Evolutionary conservation across 2,797 vertebrate species (phyloP), one percentile per base, ranked within the genome.

Genomic region (Sebastolobus alascanus): DNA sequence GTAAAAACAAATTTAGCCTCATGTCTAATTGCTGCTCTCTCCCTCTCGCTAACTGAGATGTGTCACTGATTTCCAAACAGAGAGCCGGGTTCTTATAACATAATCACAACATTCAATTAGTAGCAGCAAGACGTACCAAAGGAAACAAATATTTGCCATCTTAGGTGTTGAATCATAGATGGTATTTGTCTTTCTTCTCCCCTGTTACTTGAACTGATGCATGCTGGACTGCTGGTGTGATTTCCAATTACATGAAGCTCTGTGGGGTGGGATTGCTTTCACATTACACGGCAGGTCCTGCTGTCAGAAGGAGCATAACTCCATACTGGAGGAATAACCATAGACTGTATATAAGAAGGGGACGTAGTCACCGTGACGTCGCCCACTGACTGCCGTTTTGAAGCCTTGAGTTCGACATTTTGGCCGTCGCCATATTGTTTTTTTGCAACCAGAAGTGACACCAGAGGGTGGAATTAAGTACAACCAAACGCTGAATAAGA

Each of bases 171-270:
- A 81, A 78, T 78, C 77, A 58, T 37, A 43, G 74, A 68, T 35
- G 54, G 12, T 77, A 31, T 87, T 89, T 87, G 75, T 82, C 67
- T 81, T 46, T 54, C 50, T 31, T 54, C 55, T 85, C 86, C 82
- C 71, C 64, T n/a, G 83, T 82, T 84, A 29, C 75, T 67, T 72
- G 54, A 84, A 59, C 64, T 73, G 87, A 71, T 84, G 71, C 55
- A 31, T 14, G 14, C 63, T 66, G 40, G 75, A 86, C 84, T 61
- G 54, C 83, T 52, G 54, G 54, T 75, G 73, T 81, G 75, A 83
- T 85, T 89, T 90, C 77, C 84, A 91, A 86, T 89, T 79, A 89
- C 73, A 66, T 56, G 27, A 58, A 84, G 63, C 83, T 77, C 68
- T 72, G 83, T 68, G 54, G 71, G 59, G 29, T 81, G 63, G 79